These are phyloP conservation scores for Paramormyrops kingsleyae DNA, from an alignment of 2,113 vertebrate genomes.

Conservation along the genomic window DNA sequence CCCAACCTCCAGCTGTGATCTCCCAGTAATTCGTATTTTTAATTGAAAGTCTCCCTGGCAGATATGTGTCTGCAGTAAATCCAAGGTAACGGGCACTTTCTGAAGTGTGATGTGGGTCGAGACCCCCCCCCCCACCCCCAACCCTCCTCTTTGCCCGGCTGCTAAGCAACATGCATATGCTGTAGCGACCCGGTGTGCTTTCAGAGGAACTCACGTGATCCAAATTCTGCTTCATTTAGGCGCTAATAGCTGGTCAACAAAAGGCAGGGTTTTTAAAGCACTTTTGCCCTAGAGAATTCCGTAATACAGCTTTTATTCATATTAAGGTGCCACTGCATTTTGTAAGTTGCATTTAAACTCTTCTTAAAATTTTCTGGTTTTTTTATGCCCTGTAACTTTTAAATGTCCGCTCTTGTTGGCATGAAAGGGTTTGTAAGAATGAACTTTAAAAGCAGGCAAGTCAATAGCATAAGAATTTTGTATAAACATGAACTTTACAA, in stretches of 20 bases:
- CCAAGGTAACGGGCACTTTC: neutral
- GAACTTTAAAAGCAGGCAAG: neutral
- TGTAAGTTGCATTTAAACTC: neutral
- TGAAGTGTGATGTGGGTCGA: neutral
- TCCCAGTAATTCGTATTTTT: neutral
- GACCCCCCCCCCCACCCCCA: neutral
- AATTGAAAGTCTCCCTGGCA: neutral
- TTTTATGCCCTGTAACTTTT: neutral
- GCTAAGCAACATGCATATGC: neutral
- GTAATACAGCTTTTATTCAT: neutral
- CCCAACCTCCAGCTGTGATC: conserved; percentile 16
- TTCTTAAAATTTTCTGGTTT: neutral
- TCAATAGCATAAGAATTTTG: neutral
- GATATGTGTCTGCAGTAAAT: neutral
- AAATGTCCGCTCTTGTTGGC: neutral
- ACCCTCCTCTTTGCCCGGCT: neutral
- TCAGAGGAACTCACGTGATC: neutral
- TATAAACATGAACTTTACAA: neutral
- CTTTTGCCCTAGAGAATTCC: neutral
- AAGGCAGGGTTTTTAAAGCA: neutral
- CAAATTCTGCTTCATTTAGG: neutral
- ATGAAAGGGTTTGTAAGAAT: neutral
- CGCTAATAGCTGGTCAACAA: neutral
- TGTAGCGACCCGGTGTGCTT: neutral
- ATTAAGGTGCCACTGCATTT: neutral